Base-by-base conservation (phyloP, 2,888 invertebrate genomes). In the Hesperia comma region DNA sequence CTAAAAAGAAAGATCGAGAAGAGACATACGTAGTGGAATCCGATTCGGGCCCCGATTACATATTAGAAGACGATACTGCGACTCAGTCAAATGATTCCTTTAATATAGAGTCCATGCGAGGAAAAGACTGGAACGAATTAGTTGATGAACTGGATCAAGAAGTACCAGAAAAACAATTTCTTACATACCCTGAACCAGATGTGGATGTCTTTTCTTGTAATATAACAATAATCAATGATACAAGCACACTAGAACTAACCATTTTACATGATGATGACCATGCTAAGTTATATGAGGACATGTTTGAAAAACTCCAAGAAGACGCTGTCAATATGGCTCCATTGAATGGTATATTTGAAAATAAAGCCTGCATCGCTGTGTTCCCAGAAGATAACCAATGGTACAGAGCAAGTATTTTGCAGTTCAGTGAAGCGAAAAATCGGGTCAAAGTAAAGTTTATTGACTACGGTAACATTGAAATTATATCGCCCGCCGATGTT, bases 381-480 rank as follows among this genome's bases (percentile, higher is more conserved):
- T 95, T 93, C 74, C 84, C 88, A 0, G 93, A 93, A 61, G 96
- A 96, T 78, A 87, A 89, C 0, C 75, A 84, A 41, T 97, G 96
- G 96, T 96, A 97, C 80, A 93, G 97, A 69, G 96, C 95, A 0
- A 78, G 91, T 14, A 93, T 97, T 61, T 80, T 93, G 53, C 90
- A 94, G 61, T 86, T 92, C 60, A 88, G 93, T 71, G 79, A 87
- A 41, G 74, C 76, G 0, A 81, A 88, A 17, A 82, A 85, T 6
- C 76, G 82, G 61, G 92, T 95, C 0, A 93, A 93, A 75, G 94
- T 97, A 0, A 88, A 92, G 71, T 97, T 95, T 82, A 94, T 97
- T 0, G 97, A 97, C 83, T 97, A 94, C 77, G 96, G 97, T 1
- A 96, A 96, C 75, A 83, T 89, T 7, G 95, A 95, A 77, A 75